Percentiles rank a stretch among this genome's conserved stretches.
Evolutionary conservation across 2,113 vertebrate genomes (phyloP).

Genomic region (Agapornis roseicollis): DNA sequence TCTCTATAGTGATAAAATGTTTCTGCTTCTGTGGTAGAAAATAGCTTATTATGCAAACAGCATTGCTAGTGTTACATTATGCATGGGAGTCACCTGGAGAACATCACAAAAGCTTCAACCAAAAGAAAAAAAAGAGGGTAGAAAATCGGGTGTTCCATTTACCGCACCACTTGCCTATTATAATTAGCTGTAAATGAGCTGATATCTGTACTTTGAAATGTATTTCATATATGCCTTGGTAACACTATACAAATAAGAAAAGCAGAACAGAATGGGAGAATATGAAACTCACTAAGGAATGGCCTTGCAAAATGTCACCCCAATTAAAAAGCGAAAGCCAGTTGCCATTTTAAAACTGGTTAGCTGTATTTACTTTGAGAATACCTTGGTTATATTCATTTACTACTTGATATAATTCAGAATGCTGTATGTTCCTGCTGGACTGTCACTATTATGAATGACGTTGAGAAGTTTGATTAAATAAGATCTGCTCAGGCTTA

Average conservation of each 20-base stretch:
- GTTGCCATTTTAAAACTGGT: slow-evolving; percentile 46
- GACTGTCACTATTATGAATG: slow-evolving; percentile 63
- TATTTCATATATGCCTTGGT: slow-evolving; percentile 66
- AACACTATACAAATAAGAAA: slow-evolving; percentile 66
- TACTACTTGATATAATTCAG: slow-evolving; percentile 70
- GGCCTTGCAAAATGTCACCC: slow-evolving; percentile 67
- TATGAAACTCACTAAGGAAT: slow-evolving; percentile 63
- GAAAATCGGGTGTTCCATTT: slow-evolving; percentile 69
- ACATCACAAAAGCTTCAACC: slow-evolving; percentile 76
- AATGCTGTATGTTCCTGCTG: slow-evolving; percentile 50
- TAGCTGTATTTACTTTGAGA: slow-evolving; percentile 67
- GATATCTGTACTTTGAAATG: slow-evolving; percentile 75
- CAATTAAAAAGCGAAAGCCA: slow-evolving; percentile 60
- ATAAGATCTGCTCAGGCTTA: slow-evolving; percentile 25
- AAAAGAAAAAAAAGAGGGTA: slow-evolving; percentile 43
- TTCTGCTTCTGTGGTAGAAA: slow-evolving; percentile 80
- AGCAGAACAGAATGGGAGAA: slow-evolving; percentile 45
- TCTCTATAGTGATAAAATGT: slow-evolving; percentile 81
- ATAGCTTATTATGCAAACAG: slow-evolving; percentile 85
- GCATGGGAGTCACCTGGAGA: slow-evolving; percentile 82
- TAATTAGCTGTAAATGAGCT: slow-evolving; percentile 79
- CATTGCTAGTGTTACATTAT: slow-evolving; percentile 80
- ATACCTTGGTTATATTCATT: slow-evolving; percentile 61
- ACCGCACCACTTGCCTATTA: slow-evolving; percentile 74
- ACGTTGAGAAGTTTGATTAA: slow-evolving; percentile 59